Percentiles rank a stretch among this genome's conserved stretches.
phyloP scores from a whole-genome alignment of 1,140 invertebrate species.

The Mercenaria mercenaria region DNA sequence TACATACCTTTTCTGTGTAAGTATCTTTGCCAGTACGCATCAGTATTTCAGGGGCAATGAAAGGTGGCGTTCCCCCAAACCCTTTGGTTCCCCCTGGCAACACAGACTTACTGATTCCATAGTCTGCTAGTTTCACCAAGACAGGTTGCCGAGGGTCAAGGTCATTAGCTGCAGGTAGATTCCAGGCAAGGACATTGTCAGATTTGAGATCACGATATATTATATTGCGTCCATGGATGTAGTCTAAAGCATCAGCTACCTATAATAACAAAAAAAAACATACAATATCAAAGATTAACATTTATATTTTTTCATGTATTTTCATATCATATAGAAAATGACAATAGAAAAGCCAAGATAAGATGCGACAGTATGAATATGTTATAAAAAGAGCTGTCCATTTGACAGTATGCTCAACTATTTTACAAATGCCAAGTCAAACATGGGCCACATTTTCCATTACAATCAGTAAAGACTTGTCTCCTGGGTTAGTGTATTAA shows the following conservation, averaged over 20 bases:
- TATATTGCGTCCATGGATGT: slow-evolving; percentile 97
- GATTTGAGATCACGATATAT: slow-evolving; percentile 99
- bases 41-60: slow-evolving; percentile 99
- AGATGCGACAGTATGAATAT: no score
- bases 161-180: slow-evolving; percentile 90
- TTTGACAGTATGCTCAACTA: no score
- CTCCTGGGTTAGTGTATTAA: no score
- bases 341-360: no score
- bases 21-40: slow-evolving; percentile 99
- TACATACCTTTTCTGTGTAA: slow-evolving; percentile 97
- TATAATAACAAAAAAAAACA: slow-evolving; percentile 77
- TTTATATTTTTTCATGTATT: neutral
- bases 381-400: no score
- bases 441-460: no score
- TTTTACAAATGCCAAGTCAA: no score
- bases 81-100: slow-evolving; percentile 92
- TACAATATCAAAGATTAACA: neutral
- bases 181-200: slow-evolving; percentile 99
- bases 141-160: slow-evolving; percentile 88
- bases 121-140: slow-evolving; percentile 97
- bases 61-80: slow-evolving; percentile 95
- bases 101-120: slow-evolving; percentile 95
- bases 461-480: no score
- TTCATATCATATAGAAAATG: no score
- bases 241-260: slow-evolving; percentile 97